A percentile compares a stretch with the other conserved stretches of the same genome.
Evolutionary conservation across 2,113 vertebrate genomes (phyloP).

Genomic region (Calidris pygmaea): DNA sequence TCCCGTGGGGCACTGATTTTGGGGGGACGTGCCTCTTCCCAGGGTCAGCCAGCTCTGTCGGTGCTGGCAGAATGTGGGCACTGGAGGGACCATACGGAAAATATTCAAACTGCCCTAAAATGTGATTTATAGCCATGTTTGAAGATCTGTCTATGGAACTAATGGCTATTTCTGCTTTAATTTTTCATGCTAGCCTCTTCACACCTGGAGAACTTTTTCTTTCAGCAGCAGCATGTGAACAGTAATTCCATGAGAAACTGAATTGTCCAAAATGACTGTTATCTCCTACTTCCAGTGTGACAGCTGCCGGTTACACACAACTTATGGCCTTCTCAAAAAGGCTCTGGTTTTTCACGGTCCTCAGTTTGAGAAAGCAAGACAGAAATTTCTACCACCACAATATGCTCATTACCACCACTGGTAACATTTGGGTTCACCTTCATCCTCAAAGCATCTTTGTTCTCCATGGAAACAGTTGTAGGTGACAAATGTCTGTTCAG

Average conservation of each 20-base stretch:
- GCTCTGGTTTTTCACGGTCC: neutral
- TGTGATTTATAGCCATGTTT: neutral
- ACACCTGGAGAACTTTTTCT: neutral
- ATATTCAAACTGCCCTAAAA: neutral
- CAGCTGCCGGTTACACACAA: neutral
- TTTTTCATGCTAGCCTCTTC: neutral
- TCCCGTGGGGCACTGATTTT: fast-evolving
- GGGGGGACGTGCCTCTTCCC: fast-evolving
- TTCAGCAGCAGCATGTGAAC: neutral
- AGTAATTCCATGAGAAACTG: neutral
- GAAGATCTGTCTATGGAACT: neutral
- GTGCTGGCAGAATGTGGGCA: fast-evolving
- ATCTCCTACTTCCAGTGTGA: neutral
- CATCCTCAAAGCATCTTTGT: neutral
- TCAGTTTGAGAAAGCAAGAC: neutral
- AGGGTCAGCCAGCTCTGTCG: fast-evolving
- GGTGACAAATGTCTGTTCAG: neutral
- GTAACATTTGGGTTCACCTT: neutral
- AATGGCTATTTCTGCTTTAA: neutral
- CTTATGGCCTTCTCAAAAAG: neutral
- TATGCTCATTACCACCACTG: neutral
- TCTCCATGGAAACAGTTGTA: neutral
- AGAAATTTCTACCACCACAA: neutral
- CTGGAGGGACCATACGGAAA: neutral
- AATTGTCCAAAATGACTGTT: neutral